phyloP scores from a whole-genome alignment of 2,113 vertebrate species.

The Indri indri region DNA sequence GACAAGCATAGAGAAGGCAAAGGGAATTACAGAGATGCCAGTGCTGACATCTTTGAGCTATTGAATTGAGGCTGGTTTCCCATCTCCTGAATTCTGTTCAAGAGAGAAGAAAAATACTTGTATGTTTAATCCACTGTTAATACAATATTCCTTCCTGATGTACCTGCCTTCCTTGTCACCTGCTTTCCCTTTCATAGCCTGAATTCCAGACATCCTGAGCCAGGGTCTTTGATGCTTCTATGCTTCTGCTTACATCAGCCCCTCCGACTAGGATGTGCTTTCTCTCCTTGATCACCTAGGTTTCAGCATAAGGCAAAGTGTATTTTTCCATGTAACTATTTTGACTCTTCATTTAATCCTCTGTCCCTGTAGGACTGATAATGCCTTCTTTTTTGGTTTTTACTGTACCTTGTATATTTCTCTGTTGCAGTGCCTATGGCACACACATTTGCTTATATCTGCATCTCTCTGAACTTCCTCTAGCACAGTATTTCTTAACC shows the following conservation, averaged over 20 bases:
- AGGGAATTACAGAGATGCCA: not conserved
- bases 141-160: not conserved
- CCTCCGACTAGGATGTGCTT: not conserved
- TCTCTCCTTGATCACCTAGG: not conserved
- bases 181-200: not conserved
- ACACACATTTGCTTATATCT: not conserved
- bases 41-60: not conserved
- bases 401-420: not conserved
- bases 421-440: not conserved
- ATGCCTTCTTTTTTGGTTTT: not conserved
- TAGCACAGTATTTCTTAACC: not conserved
- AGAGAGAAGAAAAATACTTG: not conserved
- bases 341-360: not conserved
- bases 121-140: not conserved
- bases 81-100: not conserved
- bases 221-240: rapidly evolving
- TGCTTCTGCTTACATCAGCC: not conserved
- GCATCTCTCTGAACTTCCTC: not conserved
- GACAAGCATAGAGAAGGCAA: not conserved
- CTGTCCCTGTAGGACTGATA: not conserved
- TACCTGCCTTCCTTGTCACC: not conserved
- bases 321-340: not conserved
- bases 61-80: not conserved
- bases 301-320: not conserved
- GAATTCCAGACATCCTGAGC: not conserved